These are phyloP conservation scores for Scolopax rusticola DNA, from an alignment of 2,797 vertebrate genomes.

Conservation along the genomic window DNA sequence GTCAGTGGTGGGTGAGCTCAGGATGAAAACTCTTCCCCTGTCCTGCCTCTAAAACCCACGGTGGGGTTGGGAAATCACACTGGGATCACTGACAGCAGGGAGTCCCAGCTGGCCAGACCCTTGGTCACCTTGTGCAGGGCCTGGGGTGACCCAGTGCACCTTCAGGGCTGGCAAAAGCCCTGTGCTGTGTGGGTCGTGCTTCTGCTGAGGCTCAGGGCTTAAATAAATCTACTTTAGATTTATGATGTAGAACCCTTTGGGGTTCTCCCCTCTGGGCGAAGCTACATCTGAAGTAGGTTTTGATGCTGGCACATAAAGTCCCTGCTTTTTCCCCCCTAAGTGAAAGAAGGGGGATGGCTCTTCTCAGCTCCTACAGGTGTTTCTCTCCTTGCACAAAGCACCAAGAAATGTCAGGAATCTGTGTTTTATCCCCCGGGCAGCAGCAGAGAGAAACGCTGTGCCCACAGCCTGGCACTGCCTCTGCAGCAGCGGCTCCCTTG, in stretches of 20 bases:
- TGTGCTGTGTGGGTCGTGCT: neutral
- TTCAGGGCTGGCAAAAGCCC: neutral
- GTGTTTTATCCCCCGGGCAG: neutral
- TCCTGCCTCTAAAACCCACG: neutral
- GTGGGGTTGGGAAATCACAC: neutral
- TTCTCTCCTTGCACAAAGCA: neutral
- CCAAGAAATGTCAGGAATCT: neutral
- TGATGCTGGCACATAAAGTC: neutral
- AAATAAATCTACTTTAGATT: neutral
- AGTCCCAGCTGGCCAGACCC: neutral
- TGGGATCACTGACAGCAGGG: neutral
- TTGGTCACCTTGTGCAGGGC: neutral
- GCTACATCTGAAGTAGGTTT: neutral
- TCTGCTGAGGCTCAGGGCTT: neutral
- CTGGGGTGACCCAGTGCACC: neutral
- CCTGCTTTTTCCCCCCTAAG: neutral
- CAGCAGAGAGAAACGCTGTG: fast-evolving
- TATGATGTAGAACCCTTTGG: too few relatives aligned
- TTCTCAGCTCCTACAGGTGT: neutral
- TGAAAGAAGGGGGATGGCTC: neutral
- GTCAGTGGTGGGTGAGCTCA: fast-evolving
- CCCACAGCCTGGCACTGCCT: neutral
- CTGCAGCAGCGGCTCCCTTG: neutral
- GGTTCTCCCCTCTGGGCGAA: neutral
- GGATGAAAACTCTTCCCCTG: neutral